Evolutionary conservation across 1,140 invertebrate species (phyloP), one percentile per base, ranked within the genome.

Genomic region (Tachypleus tridentatus): DNA sequence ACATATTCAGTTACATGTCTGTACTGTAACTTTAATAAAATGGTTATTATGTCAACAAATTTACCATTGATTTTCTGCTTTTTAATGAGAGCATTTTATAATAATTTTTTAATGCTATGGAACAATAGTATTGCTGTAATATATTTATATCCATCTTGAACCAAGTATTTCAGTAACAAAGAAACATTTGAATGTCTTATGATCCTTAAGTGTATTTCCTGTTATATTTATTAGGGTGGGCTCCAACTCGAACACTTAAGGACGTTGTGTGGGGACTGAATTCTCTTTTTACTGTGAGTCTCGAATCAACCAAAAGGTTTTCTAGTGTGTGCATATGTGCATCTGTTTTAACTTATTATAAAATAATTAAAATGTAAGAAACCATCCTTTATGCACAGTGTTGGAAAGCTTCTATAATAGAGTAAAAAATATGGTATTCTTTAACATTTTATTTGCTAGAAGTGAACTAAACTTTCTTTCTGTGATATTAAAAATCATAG

Each of bases 211-310:
- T 29, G 29, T 29, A 29, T 29, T 29, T 29, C 54, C 3, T 48
- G 56, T 11, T 64, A 62, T 70, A 61, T 59, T 49, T 72, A 73
- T 49, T 61, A 80, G 80, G 93, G 48, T 97, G 93, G 93, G 91
- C 92, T 49, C 93, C 93, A 3, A 97, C 92, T 10, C 80, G 93
- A 70, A 85, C 86, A 76, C 78, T 97, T 7, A 93, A 93, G 76
- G 94, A 97, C 81, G 88, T 97, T 67, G 85, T 95, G n/a, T 95
- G 91, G 89, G 93, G 93, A 49, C 79, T 97, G 57, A 91, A 93
- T 81, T 89, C 89, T 63, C 80, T 97, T 71, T 97, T 96, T 80
- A 91, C 89, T 61, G 90, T 92, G 81, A 83, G 86, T 76, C 51
- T 67, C 51, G 49, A 58, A 29, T 57, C 54, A 29, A 49, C 82